These are phyloP conservation scores for Aplysina aerophoba DNA, from an alignment of 37 sponge, comb jelly and placozoan genomes.

Conservation along the genomic window DNA sequence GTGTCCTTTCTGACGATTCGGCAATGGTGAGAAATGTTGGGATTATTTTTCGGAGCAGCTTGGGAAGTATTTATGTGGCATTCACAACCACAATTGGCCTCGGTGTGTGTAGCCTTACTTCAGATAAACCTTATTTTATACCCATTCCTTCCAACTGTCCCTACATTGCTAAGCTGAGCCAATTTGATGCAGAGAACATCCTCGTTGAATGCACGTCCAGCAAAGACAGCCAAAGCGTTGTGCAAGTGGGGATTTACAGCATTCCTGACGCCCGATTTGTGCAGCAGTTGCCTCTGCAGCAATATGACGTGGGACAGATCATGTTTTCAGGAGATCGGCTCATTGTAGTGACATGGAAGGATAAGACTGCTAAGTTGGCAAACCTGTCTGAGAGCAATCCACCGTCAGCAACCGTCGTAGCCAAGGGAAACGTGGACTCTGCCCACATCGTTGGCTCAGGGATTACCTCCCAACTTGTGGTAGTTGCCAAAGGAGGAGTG, in stretches of 20 bases:
- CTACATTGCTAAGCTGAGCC: slow-evolving; percentile 1
- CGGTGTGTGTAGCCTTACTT: neutral
- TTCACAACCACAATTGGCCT: neutral
- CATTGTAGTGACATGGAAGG: neutral
- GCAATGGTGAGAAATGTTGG: neutral
- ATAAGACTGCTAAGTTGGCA: neutral
- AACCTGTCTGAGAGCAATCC: neutral
- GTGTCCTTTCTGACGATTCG: too few relatives aligned
- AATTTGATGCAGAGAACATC: neutral
- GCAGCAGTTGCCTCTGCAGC: neutral
- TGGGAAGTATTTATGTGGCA: neutral
- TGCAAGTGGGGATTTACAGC: neutral
- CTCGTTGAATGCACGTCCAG: neutral
- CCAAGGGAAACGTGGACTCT: too few relatives aligned
- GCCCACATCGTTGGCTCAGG: too few relatives aligned
- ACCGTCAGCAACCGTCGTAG: too few relatives aligned
- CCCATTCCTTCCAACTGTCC: neutral
- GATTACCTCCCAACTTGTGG: too few relatives aligned
- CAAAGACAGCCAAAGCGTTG: neutral
- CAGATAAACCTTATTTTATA: too few relatives aligned
- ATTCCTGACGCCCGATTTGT: neutral
- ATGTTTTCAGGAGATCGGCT: neutral
- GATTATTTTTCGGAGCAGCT: neutral
- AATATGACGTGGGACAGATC: neutral
- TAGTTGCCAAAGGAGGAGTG: too few relatives aligned